A percentile compares a stretch with the other conserved stretches of the same genome.
phyloP scores from a whole-genome alignment of 1,140 invertebrate genomes.

The Drosophila malerkotliana region DNA sequence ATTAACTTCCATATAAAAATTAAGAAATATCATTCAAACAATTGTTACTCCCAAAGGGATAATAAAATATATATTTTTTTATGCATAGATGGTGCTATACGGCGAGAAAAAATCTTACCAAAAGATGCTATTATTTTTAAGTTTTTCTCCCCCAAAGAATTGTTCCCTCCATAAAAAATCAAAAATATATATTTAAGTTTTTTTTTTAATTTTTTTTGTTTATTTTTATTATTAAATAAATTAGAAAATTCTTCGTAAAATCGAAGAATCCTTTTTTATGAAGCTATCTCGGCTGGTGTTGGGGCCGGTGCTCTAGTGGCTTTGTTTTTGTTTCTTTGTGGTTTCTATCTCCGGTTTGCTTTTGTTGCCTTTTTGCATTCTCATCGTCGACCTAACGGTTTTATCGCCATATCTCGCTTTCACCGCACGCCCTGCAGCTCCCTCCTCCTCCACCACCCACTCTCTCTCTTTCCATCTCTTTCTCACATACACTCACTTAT shows the following conservation, averaged over 20 bases:
- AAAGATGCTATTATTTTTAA: too few species aligned
- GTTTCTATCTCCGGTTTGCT: conserved; percentile 31
- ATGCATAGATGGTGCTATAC: too few species aligned
- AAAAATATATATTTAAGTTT: conserved; percentile 5
- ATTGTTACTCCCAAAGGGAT: too few species aligned
- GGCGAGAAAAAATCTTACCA: too few species aligned
- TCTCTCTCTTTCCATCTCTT: not conserved
- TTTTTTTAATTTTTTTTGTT: conserved; percentile 57
- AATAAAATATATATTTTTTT: too few species aligned
- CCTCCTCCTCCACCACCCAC: conserved; percentile 4
- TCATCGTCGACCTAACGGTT: conserved; percentile 16
- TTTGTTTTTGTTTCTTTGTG: conserved; percentile 26
- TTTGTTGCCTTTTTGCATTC: conserved; percentile 24
- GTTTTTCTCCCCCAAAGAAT: too few species aligned
- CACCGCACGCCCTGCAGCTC: conserved; percentile 55
- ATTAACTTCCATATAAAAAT: too few species aligned
- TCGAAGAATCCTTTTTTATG: conserved; percentile 70
- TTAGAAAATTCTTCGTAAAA: conserved; percentile 83
- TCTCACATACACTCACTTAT: conserved; percentile 48
- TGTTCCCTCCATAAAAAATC: not conserved
- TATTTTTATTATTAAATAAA: conserved; percentile 80
- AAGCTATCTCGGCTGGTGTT: conserved; percentile 26
- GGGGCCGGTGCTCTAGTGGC: conserved; percentile 41
- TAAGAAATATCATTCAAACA: too few species aligned
- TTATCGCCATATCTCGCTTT: not conserved